phyloP scores from a whole-genome alignment of 2,797 vertebrate genomes.

The Rhinophrynus dorsalis region DNA sequence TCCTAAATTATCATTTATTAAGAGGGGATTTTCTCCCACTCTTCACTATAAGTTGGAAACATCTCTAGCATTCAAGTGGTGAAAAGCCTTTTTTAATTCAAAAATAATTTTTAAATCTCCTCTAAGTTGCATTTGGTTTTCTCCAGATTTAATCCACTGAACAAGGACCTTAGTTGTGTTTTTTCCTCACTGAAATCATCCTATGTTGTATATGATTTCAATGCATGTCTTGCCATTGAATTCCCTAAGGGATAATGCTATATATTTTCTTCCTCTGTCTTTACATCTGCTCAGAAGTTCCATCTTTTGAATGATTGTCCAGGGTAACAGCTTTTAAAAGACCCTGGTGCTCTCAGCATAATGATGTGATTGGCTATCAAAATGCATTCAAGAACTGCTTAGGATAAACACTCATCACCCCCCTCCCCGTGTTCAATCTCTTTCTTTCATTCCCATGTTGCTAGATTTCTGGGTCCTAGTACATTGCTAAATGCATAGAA shows the following conservation, averaged over 20 bases:
- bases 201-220: slow-evolving; percentile 9
- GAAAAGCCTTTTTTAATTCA: too few relatives aligned
- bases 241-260: slow-evolving; percentile 63
- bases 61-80: too few relatives aligned
- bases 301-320: slow-evolving; percentile 68
- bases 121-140: too few relatives aligned
- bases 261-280: slow-evolving; percentile 51
- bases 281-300: slow-evolving; percentile 70
- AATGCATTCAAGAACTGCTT: slow-evolving; percentile 64
- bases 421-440: slow-evolving; percentile 49
- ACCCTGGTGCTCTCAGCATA: slow-evolving; percentile 55
- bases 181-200: neutral
- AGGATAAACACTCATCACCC: slow-evolving; percentile 58
- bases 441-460: slow-evolving; percentile 30
- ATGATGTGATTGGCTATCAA: slow-evolving; percentile 74
- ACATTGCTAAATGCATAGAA: slow-evolving; percentile 79
- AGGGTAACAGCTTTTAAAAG: slow-evolving; percentile 20
- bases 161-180: too few relatives aligned
- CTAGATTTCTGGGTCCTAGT: slow-evolving; percentile 68
- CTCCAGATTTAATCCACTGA: too few relatives aligned
- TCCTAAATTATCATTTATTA: too few relatives aligned
- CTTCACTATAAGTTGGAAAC: too few relatives aligned
- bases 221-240: slow-evolving; percentile 50
- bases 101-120: too few relatives aligned
- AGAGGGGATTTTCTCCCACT: too few relatives aligned